Evolutionary conservation across 2,797 vertebrate genomes (phyloP).

Genomic region (Pelochelys cantorii): DNA sequence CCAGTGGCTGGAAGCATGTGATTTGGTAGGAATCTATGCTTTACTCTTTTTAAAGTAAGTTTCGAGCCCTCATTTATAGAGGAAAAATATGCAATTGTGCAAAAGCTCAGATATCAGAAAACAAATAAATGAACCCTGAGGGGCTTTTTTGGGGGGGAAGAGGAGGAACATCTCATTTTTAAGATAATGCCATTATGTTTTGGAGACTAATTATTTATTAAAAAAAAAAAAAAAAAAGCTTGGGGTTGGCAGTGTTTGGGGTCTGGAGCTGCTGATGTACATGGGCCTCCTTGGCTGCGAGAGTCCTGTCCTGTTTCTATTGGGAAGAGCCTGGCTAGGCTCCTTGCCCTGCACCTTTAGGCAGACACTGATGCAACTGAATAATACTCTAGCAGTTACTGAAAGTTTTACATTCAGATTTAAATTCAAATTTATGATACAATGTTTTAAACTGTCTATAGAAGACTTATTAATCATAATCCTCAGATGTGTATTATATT

Average conservation of each 20-base stretch:
- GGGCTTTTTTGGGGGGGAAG: not conserved
- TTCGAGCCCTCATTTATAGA: not conserved
- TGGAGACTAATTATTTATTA: too few relatives aligned
- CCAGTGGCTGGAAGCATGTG: not conserved
- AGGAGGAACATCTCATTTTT: not conserved
- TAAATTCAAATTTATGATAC: not conserved
- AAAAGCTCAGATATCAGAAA: not conserved
- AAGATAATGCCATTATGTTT: not conserved
- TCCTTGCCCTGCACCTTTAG: too few relatives aligned
- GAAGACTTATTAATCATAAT: not conserved
- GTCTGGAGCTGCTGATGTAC: not conserved
- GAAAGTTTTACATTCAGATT: conserved; percentile 6
- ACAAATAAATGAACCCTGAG: not conserved
- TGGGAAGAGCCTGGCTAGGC: not conserved
- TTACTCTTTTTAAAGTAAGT: not conserved
- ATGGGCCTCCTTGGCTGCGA: not conserved
- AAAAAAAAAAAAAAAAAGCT: not conserved
- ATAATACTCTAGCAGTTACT: not conserved
- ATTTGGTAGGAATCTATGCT: not conserved
- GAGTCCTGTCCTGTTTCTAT: not conserved
- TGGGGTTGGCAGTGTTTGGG: not conserved
- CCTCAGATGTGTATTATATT: not conserved
- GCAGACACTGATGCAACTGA: not conserved
- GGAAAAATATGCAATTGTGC: not conserved
- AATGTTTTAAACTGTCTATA: conserved; percentile 12